Evolutionary conservation across 2,888 invertebrate genomes (phyloP), one percentile per base, ranked within the genome.

Genomic region (Epistrophe eligans): DNA sequence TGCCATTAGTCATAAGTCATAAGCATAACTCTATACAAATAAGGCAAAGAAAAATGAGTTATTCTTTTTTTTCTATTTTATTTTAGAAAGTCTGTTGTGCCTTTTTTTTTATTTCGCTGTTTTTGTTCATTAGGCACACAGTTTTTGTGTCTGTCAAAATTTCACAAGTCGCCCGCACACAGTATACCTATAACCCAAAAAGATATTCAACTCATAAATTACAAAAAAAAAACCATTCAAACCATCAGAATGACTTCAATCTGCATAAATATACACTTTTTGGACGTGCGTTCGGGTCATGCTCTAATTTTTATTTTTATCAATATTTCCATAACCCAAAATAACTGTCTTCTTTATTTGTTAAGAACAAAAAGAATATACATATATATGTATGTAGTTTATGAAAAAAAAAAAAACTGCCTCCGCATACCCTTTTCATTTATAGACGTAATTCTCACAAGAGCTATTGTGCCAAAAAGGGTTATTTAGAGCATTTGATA

Each of bases 401-500:
- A 24, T 24, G 24, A 32, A 17, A 32, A 72, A 32, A 28, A 35
- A 73, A 64, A 45, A 24, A 70, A 58, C 45, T 52, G 43, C 38
- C 38, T 35, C n/a, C 9, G 9, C 9, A 24, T 24, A 24, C 64
- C 71, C 67, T 70, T 19, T 45, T 15, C 32, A 38, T 77, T 24
- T 13, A 15, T 7, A 72, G 76, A 55, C 80, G 50, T 57, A 79
- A 84, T 79, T 76, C 79, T 58, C 70, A 74, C 43, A 76, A 72
- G 57, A 74, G 13, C 67, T 48, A 79, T 82, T 79, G 82, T 87
- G 74, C 50, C 77, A 77, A 79, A 81, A 87, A 87, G 87, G 83
- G 87, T 87, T 87, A 83, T 79, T 87, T 87, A 87, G 83, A 58
- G 81, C 74, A 87, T 87, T 87, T 87, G 87, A 83, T 87, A 87